A percentile compares a stretch with the other conserved stretches of the same genome.
These are phyloP conservation scores for Hydrophis major DNA, from an alignment of 2,797 vertebrate genomes.

Conservation along the genomic window DNA sequence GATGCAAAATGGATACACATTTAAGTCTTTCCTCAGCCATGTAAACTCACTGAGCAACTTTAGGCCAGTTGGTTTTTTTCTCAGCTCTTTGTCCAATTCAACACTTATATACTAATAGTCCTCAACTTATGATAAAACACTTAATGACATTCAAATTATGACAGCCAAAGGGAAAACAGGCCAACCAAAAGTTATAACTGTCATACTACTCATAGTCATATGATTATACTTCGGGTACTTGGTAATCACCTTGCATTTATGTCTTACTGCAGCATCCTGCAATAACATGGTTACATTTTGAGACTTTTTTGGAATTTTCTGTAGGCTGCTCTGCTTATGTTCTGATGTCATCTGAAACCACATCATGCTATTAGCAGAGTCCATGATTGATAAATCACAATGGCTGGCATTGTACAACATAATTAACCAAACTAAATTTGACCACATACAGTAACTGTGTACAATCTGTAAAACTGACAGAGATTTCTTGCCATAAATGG, in stretches of 20 bases:
- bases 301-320: too few relatives aligned
- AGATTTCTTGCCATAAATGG: not conserved
- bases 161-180: not conserved
- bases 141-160: not conserved
- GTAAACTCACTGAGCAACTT: not conserved
- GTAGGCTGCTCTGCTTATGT: too few relatives aligned
- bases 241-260: too few relatives aligned
- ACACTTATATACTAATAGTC: not conserved
- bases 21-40: not conserved
- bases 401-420: not conserved
- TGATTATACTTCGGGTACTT: too few relatives aligned
- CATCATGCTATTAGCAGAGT: not conserved
- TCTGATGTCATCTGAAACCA: not conserved
- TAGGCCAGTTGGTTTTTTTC: not conserved
- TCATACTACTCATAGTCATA: not conserved
- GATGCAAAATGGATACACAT: not conserved
- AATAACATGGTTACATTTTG: too few relatives aligned
- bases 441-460: not conserved
- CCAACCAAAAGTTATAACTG: not conserved
- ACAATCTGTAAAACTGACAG: not conserved
- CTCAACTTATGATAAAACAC: not conserved
- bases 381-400: not conserved
- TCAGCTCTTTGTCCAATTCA: not conserved
- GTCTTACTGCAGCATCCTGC: too few relatives aligned
- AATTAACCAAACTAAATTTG: not conserved